Evolutionary conservation across 2,888 invertebrate species (phyloP).

Genomic region (Drosophila mulleri): DNA sequence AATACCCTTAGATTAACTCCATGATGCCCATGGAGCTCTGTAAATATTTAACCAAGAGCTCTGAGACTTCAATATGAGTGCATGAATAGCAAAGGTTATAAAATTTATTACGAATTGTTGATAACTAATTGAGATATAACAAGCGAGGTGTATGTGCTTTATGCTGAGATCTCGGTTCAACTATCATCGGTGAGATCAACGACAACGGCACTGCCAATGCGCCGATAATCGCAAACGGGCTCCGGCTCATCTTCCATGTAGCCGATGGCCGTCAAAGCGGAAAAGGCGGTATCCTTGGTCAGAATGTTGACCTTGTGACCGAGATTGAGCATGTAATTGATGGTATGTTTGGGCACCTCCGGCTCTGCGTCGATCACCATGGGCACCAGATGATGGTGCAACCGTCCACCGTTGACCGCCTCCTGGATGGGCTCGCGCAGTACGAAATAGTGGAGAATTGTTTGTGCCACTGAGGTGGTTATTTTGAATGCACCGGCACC

Average conservation of each 20-base stretch:
- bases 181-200: constrained; percentile 45
- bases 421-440: constrained; percentile 88
- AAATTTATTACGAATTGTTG: not conserved
- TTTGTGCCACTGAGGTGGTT: constrained; percentile 91
- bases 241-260: constrained; percentile 84
- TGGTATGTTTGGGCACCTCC: constrained; percentile 86
- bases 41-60: not conserved
- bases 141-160: not conserved
- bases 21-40: not conserved
- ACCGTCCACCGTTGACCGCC: constrained; percentile 89
- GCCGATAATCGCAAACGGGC: constrained; percentile 85
- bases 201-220: constrained; percentile 85
- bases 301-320: constrained; percentile 84
- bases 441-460: constrained; percentile 88
- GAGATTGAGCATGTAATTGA: constrained; percentile 56
- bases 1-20: too few species aligned
- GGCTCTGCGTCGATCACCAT: constrained; percentile 90
- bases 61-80: not conserved
- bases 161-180: not conserved
- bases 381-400: constrained; percentile 96
- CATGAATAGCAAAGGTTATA: not conserved
- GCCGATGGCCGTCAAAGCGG: constrained; percentile 87
- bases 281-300: constrained; percentile 86
- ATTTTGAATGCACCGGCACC: constrained; percentile 96
- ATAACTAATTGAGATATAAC: not conserved